Evolutionary conservation across 1,140 invertebrate species (phyloP), one percentile per base, ranked within the genome.

Genomic region (Limonius californicus): DNA sequence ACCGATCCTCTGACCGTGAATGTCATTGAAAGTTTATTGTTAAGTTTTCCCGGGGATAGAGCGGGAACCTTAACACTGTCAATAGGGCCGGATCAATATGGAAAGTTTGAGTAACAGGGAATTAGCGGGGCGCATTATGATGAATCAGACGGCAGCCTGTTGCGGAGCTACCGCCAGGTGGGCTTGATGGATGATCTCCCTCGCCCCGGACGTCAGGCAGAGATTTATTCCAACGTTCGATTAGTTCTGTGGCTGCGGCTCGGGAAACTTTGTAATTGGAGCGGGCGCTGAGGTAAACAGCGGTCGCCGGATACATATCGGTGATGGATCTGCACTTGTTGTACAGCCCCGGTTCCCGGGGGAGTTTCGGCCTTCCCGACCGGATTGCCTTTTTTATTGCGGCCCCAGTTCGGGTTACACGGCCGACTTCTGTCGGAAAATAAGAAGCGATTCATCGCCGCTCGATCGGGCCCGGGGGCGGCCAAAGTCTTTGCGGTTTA

Each of bases 211-310:
- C 56, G 56, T 42, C 35, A 15, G 57, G 57, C 32, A 57, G 57
- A 63, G 57, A 63, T 63, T 63, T 63, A 63, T 63, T 58, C 56
- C 62, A 47, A 42, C 56, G 50, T 63, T 63, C 62, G 56, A 63
- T 63, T 63, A 63, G 62, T 59, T 63, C 50, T 54, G 57, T 45
- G 39, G 57, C 32, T 32, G 20, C 57, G 43, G 62, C 32, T 59
- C 23, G 62, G 57, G 50, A 63, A 63, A 59, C 35, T 63, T 63
- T 55, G 57, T 63, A 63, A 63, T 63, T 63, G 62, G 62, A 63
- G 27, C 53, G 21, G 57, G 61, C 54, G 54, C 56, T 43, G 56
- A 43, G 57, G 57, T 63, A 63, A 63, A 59, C 62, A 63, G 35
- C 35, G 56, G 30, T 55, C 15, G 20, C 35, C 35, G 35, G n/a